Percentiles rank a stretch among this genome's conserved stretches.
Conservation (phyloP, 1,140 invertebrate species). For the Babylonia areolata region DNA sequence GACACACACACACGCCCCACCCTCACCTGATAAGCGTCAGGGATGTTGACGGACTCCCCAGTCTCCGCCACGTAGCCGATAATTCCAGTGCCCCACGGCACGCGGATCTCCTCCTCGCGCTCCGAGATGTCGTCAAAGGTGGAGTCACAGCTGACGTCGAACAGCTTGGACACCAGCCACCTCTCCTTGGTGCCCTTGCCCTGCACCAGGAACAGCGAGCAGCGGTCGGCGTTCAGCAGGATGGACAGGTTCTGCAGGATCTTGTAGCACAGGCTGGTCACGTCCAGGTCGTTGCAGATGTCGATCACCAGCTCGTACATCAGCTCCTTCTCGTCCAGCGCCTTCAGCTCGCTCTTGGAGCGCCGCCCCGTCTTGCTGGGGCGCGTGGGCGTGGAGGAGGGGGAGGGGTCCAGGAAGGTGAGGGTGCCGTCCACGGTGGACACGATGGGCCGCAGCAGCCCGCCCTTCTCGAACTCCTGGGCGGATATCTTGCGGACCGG, state of each 20-base stretch:
- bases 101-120: constrained; percentile 92
- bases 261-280: constrained; percentile 94
- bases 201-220: constrained; percentile 94
- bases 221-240: constrained; percentile 92
- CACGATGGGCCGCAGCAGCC: constrained; percentile 91
- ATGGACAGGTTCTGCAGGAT: constrained; percentile 97
- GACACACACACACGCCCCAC: too few relatives aligned
- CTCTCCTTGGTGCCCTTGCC: constrained; percentile 75
- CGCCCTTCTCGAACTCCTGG: constrained; percentile 95
- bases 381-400: constrained; percentile 54
- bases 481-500: constrained; percentile 96
- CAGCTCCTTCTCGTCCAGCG: constrained; percentile 94
- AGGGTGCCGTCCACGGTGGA: constrained; percentile 91
- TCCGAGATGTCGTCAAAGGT: constrained; percentile 91
- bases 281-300: constrained; percentile 96
- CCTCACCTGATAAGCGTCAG: constrained; percentile 94
- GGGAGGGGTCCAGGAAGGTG: constrained; percentile 84
- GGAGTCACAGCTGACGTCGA: constrained; percentile 84
- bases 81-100: constrained; percentile 89
- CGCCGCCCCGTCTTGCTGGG: constrained; percentile 55
- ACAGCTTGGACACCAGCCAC: constrained; percentile 93
- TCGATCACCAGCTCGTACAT: constrained; percentile 98
- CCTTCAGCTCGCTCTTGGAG: constrained; percentile 86
- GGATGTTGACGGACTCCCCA: constrained; percentile 94
- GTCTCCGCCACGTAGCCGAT: constrained; percentile 95